Base-by-base conservation (phyloP, 1,140 invertebrate species). In the Bombus confusus region DNA sequence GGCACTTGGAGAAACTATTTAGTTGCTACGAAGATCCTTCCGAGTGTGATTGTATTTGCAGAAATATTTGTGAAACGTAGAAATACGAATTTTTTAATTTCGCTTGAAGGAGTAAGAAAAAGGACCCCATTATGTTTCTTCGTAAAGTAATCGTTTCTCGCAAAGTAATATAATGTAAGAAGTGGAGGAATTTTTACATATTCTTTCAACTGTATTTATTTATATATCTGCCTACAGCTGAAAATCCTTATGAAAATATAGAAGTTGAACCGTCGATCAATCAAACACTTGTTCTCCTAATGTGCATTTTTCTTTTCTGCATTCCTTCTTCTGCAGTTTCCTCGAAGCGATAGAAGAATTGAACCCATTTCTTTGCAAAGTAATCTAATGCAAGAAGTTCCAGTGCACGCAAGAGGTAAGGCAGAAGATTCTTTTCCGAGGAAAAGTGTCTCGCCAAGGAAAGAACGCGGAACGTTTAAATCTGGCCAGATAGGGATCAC, bases 401-500 rank as follows among this genome's bases (percentile, higher is more conserved):
- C 71, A 15, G 25, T 6, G 37, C 41, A 9, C 41, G 71, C n/a
- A 31, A 4, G 0, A n/a, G 69, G 28, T 13, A n/a, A n/a, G 18
- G 15, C 1, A 47, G 41, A 43, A 73, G 28, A 73, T 47, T 22
- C 71, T n/a, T 31, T 47, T 22, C 41, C 28, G 2, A 31, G 39
- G 39, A 13, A 73, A 47, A 31, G 41, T 73, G 71, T 73, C 71
- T 31, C 31, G 31, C 2, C 25, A 3, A 34, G 31, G 31, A 13
- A 75, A 37, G 43, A 47, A 34, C 31, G 31, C 22, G 31, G 31
- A 28, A 75, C 73, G 31, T 75, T 75, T 75, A 57, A 75, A 75
- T 75, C 73, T 75, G 47, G 34, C 31, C 31, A 57, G 73, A 75
- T 75, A 75, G 43, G 43, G 43, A 75, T 75, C 73, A n/a, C 73